These are phyloP conservation scores for Megaustenia siamemsis DNA, from an alignment of 2,888 invertebrate species.

Conservation along the genomic window DNA sequence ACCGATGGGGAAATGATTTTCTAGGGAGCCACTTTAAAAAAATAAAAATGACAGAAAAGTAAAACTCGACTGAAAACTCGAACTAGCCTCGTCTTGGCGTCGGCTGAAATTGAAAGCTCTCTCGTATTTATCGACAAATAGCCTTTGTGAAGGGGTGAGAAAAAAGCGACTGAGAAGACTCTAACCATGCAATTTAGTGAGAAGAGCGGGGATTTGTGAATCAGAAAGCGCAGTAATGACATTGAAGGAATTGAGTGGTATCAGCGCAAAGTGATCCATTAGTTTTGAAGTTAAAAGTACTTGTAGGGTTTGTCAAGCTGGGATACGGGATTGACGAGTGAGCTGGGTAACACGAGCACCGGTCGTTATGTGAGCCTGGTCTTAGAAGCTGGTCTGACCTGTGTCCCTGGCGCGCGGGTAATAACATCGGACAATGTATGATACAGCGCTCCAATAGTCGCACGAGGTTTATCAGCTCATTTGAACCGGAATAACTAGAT, in stretches of 20 bases:
- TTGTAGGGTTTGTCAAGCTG: background rate
- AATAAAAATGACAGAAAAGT: background rate
- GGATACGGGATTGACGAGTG: background rate
- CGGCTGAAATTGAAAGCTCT: constrained; percentile 9
- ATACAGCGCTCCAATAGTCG: background rate
- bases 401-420: background rate
- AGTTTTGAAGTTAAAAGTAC: constrained; percentile 29
- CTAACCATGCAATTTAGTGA: constrained; percentile 24
- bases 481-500: constrained; percentile 27
- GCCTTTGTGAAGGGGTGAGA: background rate
- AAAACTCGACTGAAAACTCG: background rate
- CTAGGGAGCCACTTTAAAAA: background rate
- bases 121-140: constrained; percentile 23
- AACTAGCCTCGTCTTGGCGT: background rate
- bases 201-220: constrained; percentile 9
- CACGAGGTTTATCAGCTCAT: constrained; percentile 4
- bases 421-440: constrained; percentile 22
- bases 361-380: background rate
- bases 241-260: constrained; percentile 31
- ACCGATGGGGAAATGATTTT: constrained; percentile 17
- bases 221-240: constrained; percentile 29
- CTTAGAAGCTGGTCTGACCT: background rate
- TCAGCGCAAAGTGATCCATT: constrained; percentile 12
- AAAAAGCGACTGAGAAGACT: background rate
- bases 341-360: background rate